Percentiles rank a stretch among this genome's conserved stretches.
These are phyloP conservation scores for Platycheirus rosarum DNA, from an alignment of 2,888 invertebrate species.

Conservation along the genomic window DNA sequence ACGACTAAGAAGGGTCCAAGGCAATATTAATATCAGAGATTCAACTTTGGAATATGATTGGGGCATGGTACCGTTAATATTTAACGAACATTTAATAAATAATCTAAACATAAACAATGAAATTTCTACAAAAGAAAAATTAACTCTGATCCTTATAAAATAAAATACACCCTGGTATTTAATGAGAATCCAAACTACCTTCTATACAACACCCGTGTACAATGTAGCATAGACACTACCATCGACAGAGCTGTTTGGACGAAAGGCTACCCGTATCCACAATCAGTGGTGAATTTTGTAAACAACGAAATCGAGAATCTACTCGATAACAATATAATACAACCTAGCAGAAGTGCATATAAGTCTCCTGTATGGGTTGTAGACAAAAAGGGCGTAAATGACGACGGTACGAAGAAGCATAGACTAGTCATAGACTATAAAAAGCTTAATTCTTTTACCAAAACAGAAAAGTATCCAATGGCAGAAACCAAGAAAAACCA, in stretches of 20 bases:
- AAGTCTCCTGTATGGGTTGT: conserved; percentile 35
- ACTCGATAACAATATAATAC: conserved; percentile 27
- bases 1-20: conserved; percentile 2
- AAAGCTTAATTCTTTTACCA: conserved; percentile 25
- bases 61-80: conserved; percentile 1
- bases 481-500: not conserved
- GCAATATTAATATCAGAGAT: conserved; percentile 13
- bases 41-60: conserved; percentile 9
- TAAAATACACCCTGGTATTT: conserved; percentile 2
- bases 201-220: conserved; percentile 25
- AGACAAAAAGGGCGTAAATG: not conserved
- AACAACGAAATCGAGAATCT: conserved; percentile 26
- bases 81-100: not conserved
- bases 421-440: conserved; percentile 20
- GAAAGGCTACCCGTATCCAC: conserved; percentile 24
- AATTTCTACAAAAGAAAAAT: conserved; percentile 3
- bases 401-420: conserved; percentile 28
- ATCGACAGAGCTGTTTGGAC: conserved; percentile 19
- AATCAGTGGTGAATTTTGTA: conserved; percentile 20
- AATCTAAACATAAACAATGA: not conserved
- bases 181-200: conserved; percentile 19
- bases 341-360: conserved; percentile 20
- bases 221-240: conserved; percentile 39
- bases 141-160: not conserved
- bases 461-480: not conserved